Conservation (phyloP, 2,113 vertebrate genomes). For the Atherinomorus stipes region DNA sequence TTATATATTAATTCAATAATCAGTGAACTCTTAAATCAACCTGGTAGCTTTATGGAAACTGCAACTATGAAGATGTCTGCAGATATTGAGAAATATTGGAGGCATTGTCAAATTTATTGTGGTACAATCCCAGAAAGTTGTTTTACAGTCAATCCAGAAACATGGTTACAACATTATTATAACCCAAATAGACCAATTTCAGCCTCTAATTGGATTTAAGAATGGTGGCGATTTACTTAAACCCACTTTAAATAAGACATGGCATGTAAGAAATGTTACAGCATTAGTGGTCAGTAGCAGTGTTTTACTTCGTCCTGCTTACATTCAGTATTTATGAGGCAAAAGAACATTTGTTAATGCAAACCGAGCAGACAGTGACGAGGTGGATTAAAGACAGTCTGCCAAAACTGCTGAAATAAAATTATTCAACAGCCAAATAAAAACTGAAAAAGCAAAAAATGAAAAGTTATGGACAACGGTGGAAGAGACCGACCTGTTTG, state of each 20-base stretch:
- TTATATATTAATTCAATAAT: neutral
- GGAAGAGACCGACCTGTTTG: neutral
- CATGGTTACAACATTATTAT: neutral
- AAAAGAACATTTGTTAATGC: neutral
- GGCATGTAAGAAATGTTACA: neutral
- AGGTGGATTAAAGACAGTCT: neutral
- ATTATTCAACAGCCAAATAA: neutral
- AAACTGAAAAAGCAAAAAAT: slow-evolving; percentile 11
- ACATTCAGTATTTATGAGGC: neutral
- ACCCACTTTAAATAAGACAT: neutral
- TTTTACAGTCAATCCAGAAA: neutral
- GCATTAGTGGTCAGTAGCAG: neutral
- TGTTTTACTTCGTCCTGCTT: neutral
- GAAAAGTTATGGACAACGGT: neutral
- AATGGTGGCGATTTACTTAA: neutral
- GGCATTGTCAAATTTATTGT: neutral
- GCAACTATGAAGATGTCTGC: neutral
- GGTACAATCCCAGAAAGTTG: neutral
- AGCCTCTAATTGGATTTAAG: neutral
- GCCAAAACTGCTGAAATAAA: neutral
- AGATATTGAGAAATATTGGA: neutral
- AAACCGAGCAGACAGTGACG: neutral
- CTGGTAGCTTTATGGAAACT: neutral
- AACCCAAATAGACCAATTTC: neutral
- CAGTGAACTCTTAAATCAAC: neutral